Evolutionary conservation across 2,797 vertebrate genomes (phyloP).

Genomic region (Alouatta caraya): DNA sequence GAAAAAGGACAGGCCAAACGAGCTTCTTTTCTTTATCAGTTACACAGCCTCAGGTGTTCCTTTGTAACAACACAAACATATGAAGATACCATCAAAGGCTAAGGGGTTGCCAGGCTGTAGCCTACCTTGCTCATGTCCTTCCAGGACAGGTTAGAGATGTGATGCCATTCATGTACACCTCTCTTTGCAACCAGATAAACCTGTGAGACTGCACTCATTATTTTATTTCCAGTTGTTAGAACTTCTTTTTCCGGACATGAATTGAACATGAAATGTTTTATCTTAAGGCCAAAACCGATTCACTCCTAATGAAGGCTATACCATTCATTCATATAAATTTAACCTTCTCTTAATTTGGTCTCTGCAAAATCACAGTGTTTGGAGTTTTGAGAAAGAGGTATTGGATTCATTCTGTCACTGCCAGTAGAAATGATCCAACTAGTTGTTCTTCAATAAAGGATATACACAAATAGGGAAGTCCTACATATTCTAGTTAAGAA

Average conservation of each 20-base stretch:
- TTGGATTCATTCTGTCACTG: not conserved
- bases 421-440: not conserved
- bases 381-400: not conserved
- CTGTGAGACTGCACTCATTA: not conserved
- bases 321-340: not conserved
- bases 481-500: not conserved
- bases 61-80: not conserved
- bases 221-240: not conserved
- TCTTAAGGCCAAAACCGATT: constrained; percentile 23
- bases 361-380: not conserved
- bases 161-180: not conserved
- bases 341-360: constrained; percentile 1
- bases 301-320: not conserved
- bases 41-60: not conserved
- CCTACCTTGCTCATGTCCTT: not conserved
- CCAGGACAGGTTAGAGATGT: not conserved
- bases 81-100: not conserved
- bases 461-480: not conserved
- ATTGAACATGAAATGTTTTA: not conserved
- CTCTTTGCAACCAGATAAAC: not conserved
- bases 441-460: not conserved
- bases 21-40: not conserved
- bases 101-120: not conserved
- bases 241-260: not conserved
- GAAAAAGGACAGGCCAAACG: not conserved